Evolutionary conservation across 1,140 invertebrate species (phyloP).

Genomic region (Meloidogyne hapla): DNA sequence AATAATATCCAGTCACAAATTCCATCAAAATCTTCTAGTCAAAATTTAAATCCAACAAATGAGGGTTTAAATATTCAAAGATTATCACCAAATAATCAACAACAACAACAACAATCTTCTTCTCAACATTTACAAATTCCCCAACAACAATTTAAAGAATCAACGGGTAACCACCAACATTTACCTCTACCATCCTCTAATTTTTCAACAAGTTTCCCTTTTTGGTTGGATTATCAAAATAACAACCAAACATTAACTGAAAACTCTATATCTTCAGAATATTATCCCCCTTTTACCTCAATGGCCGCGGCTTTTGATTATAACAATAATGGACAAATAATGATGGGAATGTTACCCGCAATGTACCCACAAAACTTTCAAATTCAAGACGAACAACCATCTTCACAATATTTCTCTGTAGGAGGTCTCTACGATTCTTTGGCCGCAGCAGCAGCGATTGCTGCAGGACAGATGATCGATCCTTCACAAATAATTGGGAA

Average conservation of each 20-base stretch:
- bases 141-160: neutral
- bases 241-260: neutral
- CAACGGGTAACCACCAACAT: too few species aligned
- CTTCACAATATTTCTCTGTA: neutral
- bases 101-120: neutral
- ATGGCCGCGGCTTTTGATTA: neutral
- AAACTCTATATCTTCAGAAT: neutral
- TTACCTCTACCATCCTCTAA: too few species aligned
- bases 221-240: neutral
- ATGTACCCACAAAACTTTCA: neutral
- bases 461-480: neutral
- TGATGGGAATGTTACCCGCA: neutral
- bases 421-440: neutral
- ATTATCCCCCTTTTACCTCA: neutral
- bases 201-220: neutral
- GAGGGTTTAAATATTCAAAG: neutral
- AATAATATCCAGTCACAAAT: too few species aligned
- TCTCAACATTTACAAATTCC: neutral
- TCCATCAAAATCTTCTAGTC: neutral
- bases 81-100: neutral
- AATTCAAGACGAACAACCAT: neutral
- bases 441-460: neutral
- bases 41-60: neutral
- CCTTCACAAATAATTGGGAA: neutral
- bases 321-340: neutral